Evolutionary conservation across 2,797 vertebrate species (phyloP), one percentile per base, ranked within the genome.

Genomic region (Erpetoichthys calabaricus): DNA sequence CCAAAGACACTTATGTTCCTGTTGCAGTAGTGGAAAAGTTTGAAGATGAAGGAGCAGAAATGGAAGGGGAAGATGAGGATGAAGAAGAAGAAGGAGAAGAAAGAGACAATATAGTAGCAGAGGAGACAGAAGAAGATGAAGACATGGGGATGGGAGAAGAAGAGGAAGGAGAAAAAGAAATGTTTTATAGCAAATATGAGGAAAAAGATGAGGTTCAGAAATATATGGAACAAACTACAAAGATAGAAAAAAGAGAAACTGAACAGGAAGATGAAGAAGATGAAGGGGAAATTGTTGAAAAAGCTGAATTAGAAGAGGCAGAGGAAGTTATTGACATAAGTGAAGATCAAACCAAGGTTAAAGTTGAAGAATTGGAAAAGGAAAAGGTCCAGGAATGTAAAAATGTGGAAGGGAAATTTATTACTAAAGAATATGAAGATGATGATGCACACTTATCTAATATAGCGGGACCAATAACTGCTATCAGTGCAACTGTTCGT

Each of bases 251-350:
- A 2, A 91, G 88, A 70, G 88, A 83, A 66, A 80, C 79, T 55
- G 89, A 91, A 59, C 88, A 90, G 60, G 64, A 57, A 42, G 90
- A 92, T 56, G 81, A 72, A 0, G 91, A 83, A 53, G 83, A 84
- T 57, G 84, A 82, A 56, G 85, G 84, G 55, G 83, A 92, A 56
- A 90, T 94, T 42, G 88, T 97, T 60, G 91, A 97, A 78, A 96
- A 97, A 66, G 93, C 90, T 4, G 94, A 98, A 58, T 63, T 92
- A 55, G 94, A 97, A 75, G 91, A 87, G 70, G 89, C 88, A 57
- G 92, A 95, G 71, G 92, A 91, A 63, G 69, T 85, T 53, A 81
- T 86, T 51, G 79, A 70, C 56, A 68, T 82, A 69, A 85, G 86
- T 56, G 79, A 77, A 5, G 81, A 85, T 56, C 83, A 85, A 46